A percentile compares a stretch with the other conserved stretches of the same genome.
Conservation (phyloP, 2,888 invertebrate species). For the Eupithecia subumbrata region DNA sequence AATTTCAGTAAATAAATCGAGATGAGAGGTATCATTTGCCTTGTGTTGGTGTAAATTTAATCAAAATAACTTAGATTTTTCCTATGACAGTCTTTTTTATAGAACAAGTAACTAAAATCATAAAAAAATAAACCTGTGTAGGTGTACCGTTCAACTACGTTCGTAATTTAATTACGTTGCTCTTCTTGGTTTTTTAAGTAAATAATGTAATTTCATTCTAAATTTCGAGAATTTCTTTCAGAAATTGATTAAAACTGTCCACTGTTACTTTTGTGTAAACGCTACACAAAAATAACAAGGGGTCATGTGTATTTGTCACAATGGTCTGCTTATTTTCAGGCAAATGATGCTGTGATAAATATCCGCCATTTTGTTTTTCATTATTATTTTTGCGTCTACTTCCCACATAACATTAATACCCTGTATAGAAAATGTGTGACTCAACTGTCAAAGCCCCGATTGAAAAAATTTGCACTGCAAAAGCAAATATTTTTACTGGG, state of each 20-base stretch:
- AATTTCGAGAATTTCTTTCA: background rate
- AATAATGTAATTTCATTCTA: background rate
- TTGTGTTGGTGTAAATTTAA: too few species aligned
- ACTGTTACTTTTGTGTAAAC: too few species aligned
- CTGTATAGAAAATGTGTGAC: background rate
- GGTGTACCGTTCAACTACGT: background rate
- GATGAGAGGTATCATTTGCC: too few species aligned
- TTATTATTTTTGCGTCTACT: background rate
- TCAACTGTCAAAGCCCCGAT: background rate
- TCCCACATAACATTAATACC: background rate
- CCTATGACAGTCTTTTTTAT: background rate
- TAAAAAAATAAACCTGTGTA: too few species aligned
- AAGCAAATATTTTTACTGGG: background rate
- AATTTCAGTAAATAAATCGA: too few species aligned
- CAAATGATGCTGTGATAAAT: background rate
- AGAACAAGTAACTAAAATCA: background rate
- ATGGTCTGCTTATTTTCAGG: background rate
- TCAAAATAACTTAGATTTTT: background rate
- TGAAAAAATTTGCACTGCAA: background rate
- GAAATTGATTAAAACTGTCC: background rate
- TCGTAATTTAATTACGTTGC: background rate
- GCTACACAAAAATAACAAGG: background rate
- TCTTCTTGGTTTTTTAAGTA: background rate
- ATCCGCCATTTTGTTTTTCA: background rate
- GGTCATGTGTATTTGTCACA: background rate